These are phyloP conservation scores for Callimorpha dominula DNA, from an alignment of 2,888 invertebrate genomes.

Conservation along the genomic window DNA sequence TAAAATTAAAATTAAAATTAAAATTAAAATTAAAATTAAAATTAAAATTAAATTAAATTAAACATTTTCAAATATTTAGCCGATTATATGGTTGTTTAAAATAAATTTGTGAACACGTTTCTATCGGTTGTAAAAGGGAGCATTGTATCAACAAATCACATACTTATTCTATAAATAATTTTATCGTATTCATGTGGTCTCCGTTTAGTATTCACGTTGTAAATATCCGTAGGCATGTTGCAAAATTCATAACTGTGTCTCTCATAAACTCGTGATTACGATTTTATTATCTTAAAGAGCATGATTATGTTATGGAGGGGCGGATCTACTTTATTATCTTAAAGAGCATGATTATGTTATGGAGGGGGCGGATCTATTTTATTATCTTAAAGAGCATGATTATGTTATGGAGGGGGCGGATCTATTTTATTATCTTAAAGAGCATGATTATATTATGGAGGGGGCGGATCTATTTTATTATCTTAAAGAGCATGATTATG, in stretches of 20 bases:
- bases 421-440: not conserved
- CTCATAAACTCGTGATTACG: not conserved
- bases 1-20: too few relatives aligned
- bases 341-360: too few relatives aligned
- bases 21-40: too few relatives aligned
- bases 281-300: not conserved
- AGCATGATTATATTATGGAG: too few relatives aligned
- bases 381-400: not conserved
- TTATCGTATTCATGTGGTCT: not conserved
- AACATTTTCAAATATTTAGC: too few relatives aligned
- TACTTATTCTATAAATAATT: constrained; percentile 6
- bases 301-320: too few relatives aligned
- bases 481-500: too few relatives aligned
- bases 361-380: not conserved
- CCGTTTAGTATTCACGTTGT: not conserved
- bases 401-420: too few relatives aligned
- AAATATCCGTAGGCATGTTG: not conserved
- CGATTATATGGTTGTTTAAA: not conserved
- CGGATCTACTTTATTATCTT: not conserved
- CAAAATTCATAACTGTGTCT: not conserved
- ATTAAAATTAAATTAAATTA: too few relatives aligned
- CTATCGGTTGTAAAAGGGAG: not conserved
- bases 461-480: not conserved
- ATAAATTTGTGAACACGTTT: not conserved
- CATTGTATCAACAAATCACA: not conserved